Percentiles rank a stretch among this genome's conserved stretches.
Evolutionary conservation across 2,888 invertebrate species (phyloP).

Genomic region (Harpalus rufipes): DNA sequence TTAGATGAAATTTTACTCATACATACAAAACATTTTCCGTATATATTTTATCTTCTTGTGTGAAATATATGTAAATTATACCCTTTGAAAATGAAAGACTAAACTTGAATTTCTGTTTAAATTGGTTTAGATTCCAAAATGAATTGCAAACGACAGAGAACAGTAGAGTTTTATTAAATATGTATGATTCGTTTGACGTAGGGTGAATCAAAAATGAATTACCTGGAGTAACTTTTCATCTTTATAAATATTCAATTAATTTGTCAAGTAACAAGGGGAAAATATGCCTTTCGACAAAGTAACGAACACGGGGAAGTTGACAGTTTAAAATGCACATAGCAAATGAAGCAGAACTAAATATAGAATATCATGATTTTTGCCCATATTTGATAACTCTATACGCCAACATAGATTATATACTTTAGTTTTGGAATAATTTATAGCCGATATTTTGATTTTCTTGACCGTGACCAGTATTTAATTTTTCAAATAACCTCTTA

Average conservation of each 20-base stretch:
- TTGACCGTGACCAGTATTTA: no score
- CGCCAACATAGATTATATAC: no score
- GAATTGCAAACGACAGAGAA: conserved; percentile 4
- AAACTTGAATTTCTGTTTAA: neutral
- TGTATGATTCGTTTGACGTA: conserved; percentile 14
- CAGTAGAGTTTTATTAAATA: conserved; percentile 1
- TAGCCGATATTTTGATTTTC: no score
- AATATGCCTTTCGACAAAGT: neutral
- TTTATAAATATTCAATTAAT: conserved; percentile 18
- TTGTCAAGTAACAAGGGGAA: neutral
- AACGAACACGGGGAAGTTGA: neutral
- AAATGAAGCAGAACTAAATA: neutral
- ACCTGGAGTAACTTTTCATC: conserved; percentile 19
- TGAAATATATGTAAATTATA: neutral
- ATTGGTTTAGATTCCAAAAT: neutral
- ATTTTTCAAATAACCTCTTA: no score
- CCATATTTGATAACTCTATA: no score
- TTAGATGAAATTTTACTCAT: no score
- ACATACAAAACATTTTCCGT: no score
- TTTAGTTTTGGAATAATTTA: no score
- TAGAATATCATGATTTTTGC: neutral
- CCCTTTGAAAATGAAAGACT: neutral
- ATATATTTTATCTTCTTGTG: neutral
- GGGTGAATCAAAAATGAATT: conserved; percentile 14
- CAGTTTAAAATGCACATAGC: neutral